Evolutionary conservation across 2,888 invertebrate genomes (phyloP), one percentile per base, ranked within the genome.

Genomic region (Drosophila atroscutellata): DNA sequence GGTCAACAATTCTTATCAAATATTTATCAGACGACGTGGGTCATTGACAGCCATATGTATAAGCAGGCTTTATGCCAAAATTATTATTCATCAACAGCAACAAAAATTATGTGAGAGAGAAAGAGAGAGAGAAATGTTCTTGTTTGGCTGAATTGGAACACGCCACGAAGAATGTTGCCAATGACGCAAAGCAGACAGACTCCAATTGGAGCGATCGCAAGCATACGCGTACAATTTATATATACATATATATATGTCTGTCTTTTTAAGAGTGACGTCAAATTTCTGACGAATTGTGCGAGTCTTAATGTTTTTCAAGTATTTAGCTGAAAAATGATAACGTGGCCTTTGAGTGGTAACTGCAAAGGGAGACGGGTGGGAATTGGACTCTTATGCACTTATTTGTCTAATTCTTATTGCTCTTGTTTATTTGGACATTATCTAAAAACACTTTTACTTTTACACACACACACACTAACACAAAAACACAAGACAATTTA

Each of bases 161-260:
- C 54, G 80, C 66, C 75, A 79, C 75, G 64, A 75, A 65, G 34
- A 71, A 60, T 59, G 59, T 57, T 75, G 62, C 75, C 77, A 79
- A 79, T 75, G 59, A 59, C 67, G 71, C 56, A 55, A 59, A 42
- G 47, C 49, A 45, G 8, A 24, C 45, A 45, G 37, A 67, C 66
- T 79, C 79, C 70, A 79, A 79, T 79, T 77, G 80, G 77, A 77
- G 60, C 75, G 42, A 56, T 64, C 70, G 52, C 5, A 26, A 56
- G 20, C 50, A 56, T 55, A 55, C 30, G 37, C 39, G 18, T 51
- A 20, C n/a, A 52, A 62, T 2, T 47, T 56, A 62, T 36, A 52
- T 36, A 42, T 39, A 24, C 18, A 37, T 32, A 50, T 39, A 32
- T 20, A 51, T 56, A 9, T 59, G 61, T 24, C 2, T 28, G 58